Evolutionary conservation across 2,797 vertebrate genomes (phyloP).

Genomic region (Dryobates pubescens): DNA sequence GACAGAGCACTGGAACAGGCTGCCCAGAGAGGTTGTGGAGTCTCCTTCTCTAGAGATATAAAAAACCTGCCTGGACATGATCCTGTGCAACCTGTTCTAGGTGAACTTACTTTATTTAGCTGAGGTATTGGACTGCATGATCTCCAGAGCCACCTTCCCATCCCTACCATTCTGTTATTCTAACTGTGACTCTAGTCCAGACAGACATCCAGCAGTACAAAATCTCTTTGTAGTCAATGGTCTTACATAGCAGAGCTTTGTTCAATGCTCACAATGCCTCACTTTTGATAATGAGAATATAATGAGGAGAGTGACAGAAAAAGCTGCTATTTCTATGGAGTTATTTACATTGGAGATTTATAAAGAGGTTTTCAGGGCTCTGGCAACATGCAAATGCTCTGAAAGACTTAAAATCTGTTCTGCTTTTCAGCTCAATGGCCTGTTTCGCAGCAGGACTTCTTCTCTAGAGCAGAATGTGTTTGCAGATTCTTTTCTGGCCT

Average conservation of each 20-base stretch:
- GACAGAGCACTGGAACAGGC: no score
- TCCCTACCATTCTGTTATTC: no score
- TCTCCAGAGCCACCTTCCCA: no score
- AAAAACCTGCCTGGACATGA: no score
- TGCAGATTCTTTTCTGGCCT: slow-evolving; percentile 72
- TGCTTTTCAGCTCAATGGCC: slow-evolving; percentile 57
- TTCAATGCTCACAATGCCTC: background rate
- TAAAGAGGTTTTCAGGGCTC: background rate
- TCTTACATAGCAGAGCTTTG: background rate
- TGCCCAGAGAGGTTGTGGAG: no score
- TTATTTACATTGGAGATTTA: background rate
- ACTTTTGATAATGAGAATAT: background rate
- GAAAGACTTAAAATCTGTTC: background rate
- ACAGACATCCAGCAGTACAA: background rate
- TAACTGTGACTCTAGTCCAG: background rate
- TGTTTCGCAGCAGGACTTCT: slow-evolving; percentile 47
- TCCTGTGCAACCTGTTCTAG: no score
- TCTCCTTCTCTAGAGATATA: no score
- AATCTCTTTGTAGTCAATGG: background rate
- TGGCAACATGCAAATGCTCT: background rate
- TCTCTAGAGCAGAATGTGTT: slow-evolving; percentile 60
- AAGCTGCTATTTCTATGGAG: background rate
- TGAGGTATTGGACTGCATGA: no score
- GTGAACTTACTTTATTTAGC: no score
- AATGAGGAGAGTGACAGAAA: background rate